Evolutionary conservation across 2,113 vertebrate genomes (phyloP), one percentile per base, ranked within the genome.

Genomic region (Cairina moschata): DNA sequence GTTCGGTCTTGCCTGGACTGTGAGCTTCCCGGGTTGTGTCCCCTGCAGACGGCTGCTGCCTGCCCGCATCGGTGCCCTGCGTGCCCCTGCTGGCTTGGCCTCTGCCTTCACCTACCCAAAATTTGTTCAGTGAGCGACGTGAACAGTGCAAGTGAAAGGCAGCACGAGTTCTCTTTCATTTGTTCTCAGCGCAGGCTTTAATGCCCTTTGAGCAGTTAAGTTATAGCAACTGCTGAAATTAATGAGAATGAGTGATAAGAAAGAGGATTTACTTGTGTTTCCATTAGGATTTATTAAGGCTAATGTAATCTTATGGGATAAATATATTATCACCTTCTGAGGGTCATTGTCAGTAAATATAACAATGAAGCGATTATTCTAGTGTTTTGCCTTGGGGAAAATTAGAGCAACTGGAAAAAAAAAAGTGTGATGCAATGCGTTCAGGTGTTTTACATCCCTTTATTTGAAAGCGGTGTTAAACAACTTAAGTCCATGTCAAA

Each of bases 261-360:
- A 91, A 84, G 90, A 82, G 58, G 68, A 87, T 92, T 96, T 88
- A 58, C 50, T 87, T 82, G n/a, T 67, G 58, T 95, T 95, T 87
- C 77, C 79, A 59, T 91, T 94, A 93, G 83, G 68, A 66, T 92
- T 69, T 88, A 46, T 86, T 96, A 95, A 78, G 60, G 63, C 55
- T 80, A 88, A 74, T 88, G 44, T 94, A 94, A 93, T 91, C 88
- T 91, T 92, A 82, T 69, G 44, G 44, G 74, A 93, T 92, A 68
- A 96, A 92, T 94, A 95, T 65, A 25, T 91, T 80, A 46, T 28
- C 90, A 66, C 66, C 59, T 93, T 96, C 60, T 86, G 59, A 91
- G 76, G 36, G 40, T 80, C 72, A 29, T 17, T 84, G 89, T 80
- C 60, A 63, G 65, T 83, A 84, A 96, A 66, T 79, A 60, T 92